Conservation (phyloP, 2,797 vertebrate species). For the Urosaurus nigricauda region DNA sequence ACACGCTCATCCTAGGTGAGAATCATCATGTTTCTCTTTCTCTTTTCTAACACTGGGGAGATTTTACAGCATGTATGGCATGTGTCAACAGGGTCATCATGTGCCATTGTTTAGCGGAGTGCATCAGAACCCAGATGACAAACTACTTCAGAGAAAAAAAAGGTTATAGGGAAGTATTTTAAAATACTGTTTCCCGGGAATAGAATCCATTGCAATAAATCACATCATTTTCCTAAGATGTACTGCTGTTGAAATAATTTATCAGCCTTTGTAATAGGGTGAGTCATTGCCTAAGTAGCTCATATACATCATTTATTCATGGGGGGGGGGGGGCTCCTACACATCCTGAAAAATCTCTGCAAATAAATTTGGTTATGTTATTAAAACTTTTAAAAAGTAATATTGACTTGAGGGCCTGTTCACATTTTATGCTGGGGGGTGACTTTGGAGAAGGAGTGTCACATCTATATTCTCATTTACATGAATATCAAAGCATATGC, state of each 20-base stretch:
- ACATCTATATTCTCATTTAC: not conserved
- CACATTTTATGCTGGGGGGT: not conserved
- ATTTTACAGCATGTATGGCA: slow-evolving; percentile 24
- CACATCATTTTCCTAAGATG: slow-evolving; percentile 46
- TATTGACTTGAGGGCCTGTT: slow-evolving; percentile 6
- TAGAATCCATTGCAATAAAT: slow-evolving; percentile 46
- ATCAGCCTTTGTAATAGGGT: slow-evolving; percentile 63
- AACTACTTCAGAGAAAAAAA: slow-evolving; percentile 33
- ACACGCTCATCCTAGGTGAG: slow-evolving; percentile 19
- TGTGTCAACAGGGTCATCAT: not conserved
- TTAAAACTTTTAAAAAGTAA: slow-evolving; percentile 10
- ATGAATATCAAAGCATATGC: not conserved
- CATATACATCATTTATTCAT: slow-evolving; percentile 59
- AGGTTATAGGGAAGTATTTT: slow-evolving; percentile 40
- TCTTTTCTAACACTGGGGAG: slow-evolving; percentile 26
- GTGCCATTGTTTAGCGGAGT: slow-evolving; percentile 37
- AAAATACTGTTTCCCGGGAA: slow-evolving; percentile 53
- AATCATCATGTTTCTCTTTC: slow-evolving; percentile 28
- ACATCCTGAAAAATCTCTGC: not conserved
- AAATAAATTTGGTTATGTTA: slow-evolving; percentile 31
- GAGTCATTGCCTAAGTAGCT: slow-evolving; percentile 60
- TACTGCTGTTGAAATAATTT: slow-evolving; percentile 60
- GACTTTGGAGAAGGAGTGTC: not conserved
- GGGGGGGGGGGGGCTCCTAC: not conserved
- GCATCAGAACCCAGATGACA: slow-evolving; percentile 15